Percentiles rank a stretch among this genome's conserved stretches.
phyloP scores from a whole-genome alignment of 2,113 vertebrate genomes.

The Oncorhynchus clarkii region DNA sequence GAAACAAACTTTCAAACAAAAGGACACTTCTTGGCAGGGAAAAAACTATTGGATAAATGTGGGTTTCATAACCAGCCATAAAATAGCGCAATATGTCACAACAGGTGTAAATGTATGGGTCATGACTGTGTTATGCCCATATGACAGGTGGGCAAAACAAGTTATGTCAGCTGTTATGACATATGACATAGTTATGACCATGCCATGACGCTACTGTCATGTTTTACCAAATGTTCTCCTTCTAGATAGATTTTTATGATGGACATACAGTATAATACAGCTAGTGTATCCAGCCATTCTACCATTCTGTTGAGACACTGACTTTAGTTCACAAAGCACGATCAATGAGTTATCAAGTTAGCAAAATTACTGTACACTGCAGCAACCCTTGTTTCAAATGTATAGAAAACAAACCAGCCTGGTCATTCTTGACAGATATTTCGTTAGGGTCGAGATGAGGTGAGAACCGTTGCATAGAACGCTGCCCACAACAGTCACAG shows the following conservation, averaged over 20 bases:
- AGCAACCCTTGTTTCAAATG: too few relatives aligned
- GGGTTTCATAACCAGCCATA: too few relatives aligned
- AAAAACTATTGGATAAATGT: neutral
- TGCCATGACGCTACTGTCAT: too few relatives aligned
- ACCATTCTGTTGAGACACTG: neutral
- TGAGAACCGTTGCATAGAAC: conserved; percentile 25
- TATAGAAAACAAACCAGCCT: neutral
- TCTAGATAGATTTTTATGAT: neutral
- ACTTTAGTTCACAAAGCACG: neutral
- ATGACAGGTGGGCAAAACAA: too few relatives aligned
- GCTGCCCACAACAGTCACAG: conserved; percentile 6
- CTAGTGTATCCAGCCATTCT: neutral
- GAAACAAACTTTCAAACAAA: neutral
- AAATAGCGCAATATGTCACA: neutral
- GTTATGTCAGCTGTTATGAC: too few relatives aligned
- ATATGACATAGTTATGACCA: too few relatives aligned
- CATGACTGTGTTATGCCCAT: too few relatives aligned
- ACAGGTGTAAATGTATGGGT: too few relatives aligned
- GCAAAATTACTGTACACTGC: too few relatives aligned
- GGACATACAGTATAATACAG: neutral
- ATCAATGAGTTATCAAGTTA: neutral
- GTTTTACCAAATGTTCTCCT: neutral
- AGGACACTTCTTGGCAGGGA: neutral
- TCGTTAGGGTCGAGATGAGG: conserved; percentile 4
- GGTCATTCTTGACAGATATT: conserved; percentile 13